Conservation (phyloP, 2,888 invertebrate species). For the Andrena camellia region DNA sequence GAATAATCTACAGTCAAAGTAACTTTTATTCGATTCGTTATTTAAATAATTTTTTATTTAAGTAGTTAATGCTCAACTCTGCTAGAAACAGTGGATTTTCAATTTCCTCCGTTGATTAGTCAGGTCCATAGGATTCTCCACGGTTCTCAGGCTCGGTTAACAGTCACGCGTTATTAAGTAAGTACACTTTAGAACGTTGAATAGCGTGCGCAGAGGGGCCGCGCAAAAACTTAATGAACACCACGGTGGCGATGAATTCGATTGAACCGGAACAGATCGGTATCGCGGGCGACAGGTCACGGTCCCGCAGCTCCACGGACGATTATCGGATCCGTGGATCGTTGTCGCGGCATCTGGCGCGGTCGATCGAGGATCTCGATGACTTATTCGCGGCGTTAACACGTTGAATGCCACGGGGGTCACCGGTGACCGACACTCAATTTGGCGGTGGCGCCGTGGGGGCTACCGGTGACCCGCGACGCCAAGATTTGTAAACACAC, state of each 20-base stretch:
- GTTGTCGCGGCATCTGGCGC: constrained; percentile 35
- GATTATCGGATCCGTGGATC: constrained; percentile 35
- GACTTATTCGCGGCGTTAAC: constrained; percentile 53
- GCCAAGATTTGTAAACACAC: too few species aligned
- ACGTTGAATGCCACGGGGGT: too few species aligned
- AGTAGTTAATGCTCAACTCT: not conserved
- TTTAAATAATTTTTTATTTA: too few species aligned
- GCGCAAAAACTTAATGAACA: constrained; percentile 44
- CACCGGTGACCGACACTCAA: too few species aligned
- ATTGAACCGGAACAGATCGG: constrained; percentile 38
- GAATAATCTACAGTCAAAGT: too few species aligned
- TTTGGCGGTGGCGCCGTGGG: too few species aligned
- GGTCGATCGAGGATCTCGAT: constrained; percentile 31
- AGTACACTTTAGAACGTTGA: constrained; percentile 6
- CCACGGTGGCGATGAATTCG: not conserved
- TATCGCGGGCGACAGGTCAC: constrained; percentile 32
- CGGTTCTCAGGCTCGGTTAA: constrained; percentile 15
- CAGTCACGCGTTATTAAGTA: constrained; percentile 10
- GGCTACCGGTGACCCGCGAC: too few species aligned
- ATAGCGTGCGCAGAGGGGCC: constrained; percentile 14
- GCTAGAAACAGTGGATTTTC: constrained; percentile 1
- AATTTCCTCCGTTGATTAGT: constrained; percentile 22
- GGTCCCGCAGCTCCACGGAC: constrained; percentile 16
- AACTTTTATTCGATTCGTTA: too few species aligned
- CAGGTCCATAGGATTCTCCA: not conserved